Evolutionary conservation across 1,140 invertebrate species (phyloP).

Genomic region (Vanessa atalanta): DNA sequence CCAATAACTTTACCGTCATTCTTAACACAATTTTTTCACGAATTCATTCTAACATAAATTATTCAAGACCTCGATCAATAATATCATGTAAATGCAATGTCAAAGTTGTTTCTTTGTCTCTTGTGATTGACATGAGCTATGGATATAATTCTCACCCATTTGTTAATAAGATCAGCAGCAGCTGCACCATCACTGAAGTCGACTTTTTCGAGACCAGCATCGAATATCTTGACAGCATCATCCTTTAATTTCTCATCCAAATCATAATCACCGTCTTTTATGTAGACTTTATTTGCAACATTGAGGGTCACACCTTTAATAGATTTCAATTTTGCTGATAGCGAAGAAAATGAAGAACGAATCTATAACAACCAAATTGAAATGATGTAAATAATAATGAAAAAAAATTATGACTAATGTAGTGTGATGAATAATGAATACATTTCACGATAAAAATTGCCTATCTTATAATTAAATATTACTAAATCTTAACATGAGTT

Average conservation of each 20-base stretch:
- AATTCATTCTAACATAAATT: background rate
- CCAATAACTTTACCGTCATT: no score
- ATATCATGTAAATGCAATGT: no score
- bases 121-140: no score
- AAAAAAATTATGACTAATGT: no score
- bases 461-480: background rate
- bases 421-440: no score
- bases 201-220: conserved; percentile 66
- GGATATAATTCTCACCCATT: conserved; percentile 55
- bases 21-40: background rate
- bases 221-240: conserved; percentile 69
- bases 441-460: no score
- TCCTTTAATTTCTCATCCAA: conserved; percentile 54
- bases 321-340: conserved; percentile 56
- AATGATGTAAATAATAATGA: background rate
- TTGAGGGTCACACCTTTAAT: conserved; percentile 67
- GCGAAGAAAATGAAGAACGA: conserved; percentile 57
- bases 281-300: conserved; percentile 71
- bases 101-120: no score
- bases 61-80: no score
- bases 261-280: conserved; percentile 66
- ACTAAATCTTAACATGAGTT: no score
- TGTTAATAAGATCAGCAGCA: conserved; percentile 58
- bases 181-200: conserved; percentile 51
- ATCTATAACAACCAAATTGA: conserved; percentile 52